phyloP scores from a whole-genome alignment of 2,113 vertebrate species.

The Zingel zingel region DNA sequence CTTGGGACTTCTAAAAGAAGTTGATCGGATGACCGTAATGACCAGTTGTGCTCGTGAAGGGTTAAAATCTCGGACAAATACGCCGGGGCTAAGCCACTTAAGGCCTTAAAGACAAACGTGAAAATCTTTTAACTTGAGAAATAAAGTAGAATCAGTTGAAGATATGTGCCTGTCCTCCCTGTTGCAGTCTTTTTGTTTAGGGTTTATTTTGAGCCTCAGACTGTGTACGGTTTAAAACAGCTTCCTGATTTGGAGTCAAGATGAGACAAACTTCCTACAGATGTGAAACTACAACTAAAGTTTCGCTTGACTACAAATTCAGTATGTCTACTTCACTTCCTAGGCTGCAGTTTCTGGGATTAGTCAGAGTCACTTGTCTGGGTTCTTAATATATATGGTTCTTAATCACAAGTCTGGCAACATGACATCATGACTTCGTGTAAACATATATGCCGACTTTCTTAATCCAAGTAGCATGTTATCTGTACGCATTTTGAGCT shows the following conservation, averaged over 20 bases:
- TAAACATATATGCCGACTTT: too few relatives aligned
- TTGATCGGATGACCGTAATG: too few relatives aligned
- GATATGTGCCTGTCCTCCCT: not conserved
- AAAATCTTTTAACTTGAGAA: too few relatives aligned
- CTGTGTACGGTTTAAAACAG: not conserved
- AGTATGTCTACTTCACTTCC: not conserved
- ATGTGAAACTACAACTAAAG: conserved; percentile 1
- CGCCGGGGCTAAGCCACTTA: too few relatives aligned
- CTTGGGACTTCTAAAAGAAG: too few relatives aligned
- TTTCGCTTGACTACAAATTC: not conserved
- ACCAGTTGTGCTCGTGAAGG: too few relatives aligned
- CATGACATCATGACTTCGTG: too few relatives aligned
- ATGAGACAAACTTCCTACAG: not conserved
- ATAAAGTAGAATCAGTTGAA: not conserved
- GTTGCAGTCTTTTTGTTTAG: not conserved
- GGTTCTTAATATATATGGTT: not conserved
- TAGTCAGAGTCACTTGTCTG: not conserved
- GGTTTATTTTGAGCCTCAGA: not conserved
- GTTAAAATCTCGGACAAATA: too few relatives aligned
- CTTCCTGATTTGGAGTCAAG: not conserved
- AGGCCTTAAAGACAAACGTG: too few relatives aligned
- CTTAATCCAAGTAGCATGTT: too few relatives aligned
- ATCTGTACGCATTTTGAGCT: too few relatives aligned
- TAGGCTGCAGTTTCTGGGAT: not conserved
- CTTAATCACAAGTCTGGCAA: too few relatives aligned